Evolutionary conservation across 2,797 vertebrate species (phyloP).

Genomic region (Enteromius fasciolatus): DNA sequence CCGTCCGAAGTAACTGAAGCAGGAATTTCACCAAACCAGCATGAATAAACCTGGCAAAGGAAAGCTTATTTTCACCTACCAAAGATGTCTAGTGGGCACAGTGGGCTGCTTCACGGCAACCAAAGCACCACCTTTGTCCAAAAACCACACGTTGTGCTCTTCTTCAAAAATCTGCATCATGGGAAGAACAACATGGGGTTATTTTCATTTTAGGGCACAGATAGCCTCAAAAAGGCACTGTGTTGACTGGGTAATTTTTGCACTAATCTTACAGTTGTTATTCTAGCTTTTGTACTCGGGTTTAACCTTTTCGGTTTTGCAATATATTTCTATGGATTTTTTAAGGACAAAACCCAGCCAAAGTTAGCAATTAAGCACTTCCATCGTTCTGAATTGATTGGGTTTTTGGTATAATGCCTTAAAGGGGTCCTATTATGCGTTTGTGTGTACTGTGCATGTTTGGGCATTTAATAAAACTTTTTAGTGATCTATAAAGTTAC

Average conservation of each 20-base stretch:
- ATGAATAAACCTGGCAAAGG: conserved; percentile 37
- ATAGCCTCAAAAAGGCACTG: not conserved
- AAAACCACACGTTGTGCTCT: conserved; percentile 95
- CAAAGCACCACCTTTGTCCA: conserved; percentile 94
- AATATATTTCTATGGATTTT: not conserved
- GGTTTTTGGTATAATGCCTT: not conserved
- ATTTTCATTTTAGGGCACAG: not conserved
- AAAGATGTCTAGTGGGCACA: conserved; percentile 81
- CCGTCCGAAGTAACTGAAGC: not conserved
- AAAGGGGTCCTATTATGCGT: no score
- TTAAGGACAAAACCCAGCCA: not conserved
- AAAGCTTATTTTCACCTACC: conserved; percentile 77
- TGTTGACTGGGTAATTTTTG: no score
- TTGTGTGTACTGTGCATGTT: no score
- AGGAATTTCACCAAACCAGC: conserved; percentile 16
- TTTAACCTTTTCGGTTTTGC: not conserved
- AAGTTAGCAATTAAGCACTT: not conserved
- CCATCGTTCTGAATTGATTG: not conserved
- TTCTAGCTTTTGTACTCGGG: conserved; percentile 4
- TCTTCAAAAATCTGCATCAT: conserved; percentile 92
- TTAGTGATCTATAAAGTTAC: no score
- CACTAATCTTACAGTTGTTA: not conserved
- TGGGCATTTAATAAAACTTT: no score
- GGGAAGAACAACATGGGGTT: not conserved
- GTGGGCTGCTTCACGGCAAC: conserved; percentile 89